Conservation (phyloP, 2,113 vertebrate genomes). For the Ibidorhyncha struthersii region DNA sequence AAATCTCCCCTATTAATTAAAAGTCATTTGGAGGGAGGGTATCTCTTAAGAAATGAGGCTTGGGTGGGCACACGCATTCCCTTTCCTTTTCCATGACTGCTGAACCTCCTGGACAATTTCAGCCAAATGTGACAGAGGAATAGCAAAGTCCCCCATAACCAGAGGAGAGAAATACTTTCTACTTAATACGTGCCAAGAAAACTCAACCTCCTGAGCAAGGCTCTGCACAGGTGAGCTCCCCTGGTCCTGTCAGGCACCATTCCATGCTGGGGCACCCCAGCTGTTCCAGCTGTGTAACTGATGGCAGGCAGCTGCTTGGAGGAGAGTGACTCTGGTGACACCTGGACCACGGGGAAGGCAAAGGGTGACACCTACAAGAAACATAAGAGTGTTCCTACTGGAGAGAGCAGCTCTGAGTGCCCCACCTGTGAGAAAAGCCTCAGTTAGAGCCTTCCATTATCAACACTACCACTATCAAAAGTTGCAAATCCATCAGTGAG, state of each 20-base stretch:
- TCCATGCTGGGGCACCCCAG: neutral
- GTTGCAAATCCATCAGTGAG: neutral
- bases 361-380: neutral
- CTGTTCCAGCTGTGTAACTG: neutral
- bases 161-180: neutral
- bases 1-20: neutral
- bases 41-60: neutral
- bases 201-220: neutral
- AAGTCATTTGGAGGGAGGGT: neutral
- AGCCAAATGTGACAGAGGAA: neutral
- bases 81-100: neutral
- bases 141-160: neutral
- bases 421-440: neutral
- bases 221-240: neutral
- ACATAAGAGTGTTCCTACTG: neutral
- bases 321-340: neutral
- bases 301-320: neutral
- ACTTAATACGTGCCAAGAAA: neutral
- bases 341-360: neutral
- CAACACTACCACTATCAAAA: neutral
- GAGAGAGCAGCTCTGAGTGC: neutral
- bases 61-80: neutral
- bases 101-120: neutral
- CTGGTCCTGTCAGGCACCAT: neutral
- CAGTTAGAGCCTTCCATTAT: neutral